A percentile compares a stretch with the other conserved stretches of the same genome.
These are phyloP conservation scores for Frankliniella fusca DNA, from an alignment of 2,888 invertebrate species.

Conservation along the genomic window DNA sequence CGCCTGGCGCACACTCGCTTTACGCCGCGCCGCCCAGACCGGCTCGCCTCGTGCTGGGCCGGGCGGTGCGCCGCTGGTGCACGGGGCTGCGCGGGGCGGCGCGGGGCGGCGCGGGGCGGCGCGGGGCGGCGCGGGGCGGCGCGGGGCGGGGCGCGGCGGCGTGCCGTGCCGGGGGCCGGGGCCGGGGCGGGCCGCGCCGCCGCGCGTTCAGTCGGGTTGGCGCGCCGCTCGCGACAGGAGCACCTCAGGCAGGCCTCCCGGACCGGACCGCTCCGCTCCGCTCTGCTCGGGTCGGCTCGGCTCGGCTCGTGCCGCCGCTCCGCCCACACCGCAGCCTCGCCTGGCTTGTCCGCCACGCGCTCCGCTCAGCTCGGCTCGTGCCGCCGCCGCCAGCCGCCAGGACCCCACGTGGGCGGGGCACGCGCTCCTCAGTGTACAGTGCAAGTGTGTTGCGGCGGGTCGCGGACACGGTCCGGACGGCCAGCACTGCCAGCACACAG, in stretches of 20 bases:
- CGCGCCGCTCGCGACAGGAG: constrained; percentile 6
- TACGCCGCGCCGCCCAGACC: neutral
- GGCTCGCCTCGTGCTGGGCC: neutral
- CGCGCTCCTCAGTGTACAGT: neutral
- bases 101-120: neutral
- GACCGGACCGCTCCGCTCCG: neutral
- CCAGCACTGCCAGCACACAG: too few relatives aligned
- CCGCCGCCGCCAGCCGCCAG: neutral
- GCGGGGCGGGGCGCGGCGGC: neutral
- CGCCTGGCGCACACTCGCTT: constrained; percentile 20
- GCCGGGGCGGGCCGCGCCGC: neutral
- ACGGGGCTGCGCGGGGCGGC: neutral
- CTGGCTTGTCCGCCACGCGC: neutral
- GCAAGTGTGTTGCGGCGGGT: neutral
- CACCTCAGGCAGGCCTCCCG: neutral
- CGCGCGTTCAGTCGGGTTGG: neutral
- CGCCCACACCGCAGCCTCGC: neutral
- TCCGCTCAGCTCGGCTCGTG: neutral
- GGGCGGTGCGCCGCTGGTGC: neutral
- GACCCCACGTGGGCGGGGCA: neutral
- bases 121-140: neutral
- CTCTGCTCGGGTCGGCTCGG: neutral
- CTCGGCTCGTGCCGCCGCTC: neutral
- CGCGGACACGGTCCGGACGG: neutral
- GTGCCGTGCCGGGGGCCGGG: neutral